Percentiles rank a stretch among this genome's conserved stretches.
These are phyloP conservation scores for Alethe diademata DNA, from an alignment of 2,113 vertebrate species.

Conservation along the genomic window DNA sequence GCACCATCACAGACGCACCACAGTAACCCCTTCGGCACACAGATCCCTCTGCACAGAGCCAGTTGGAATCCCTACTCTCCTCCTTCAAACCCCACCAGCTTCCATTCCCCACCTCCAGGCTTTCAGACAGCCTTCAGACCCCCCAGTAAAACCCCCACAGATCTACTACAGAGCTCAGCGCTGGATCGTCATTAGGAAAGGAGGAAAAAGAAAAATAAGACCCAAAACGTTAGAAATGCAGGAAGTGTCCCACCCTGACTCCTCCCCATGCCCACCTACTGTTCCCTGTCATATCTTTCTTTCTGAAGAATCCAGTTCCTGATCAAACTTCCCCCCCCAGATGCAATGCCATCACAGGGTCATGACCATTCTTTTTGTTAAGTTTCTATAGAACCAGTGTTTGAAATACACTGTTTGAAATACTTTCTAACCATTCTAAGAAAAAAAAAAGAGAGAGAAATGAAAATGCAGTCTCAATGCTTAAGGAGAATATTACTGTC, in stretches of 20 bases:
- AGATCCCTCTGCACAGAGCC: constrained; percentile 96
- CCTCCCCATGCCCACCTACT: constrained; percentile 67
- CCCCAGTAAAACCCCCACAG: constrained; percentile 94
- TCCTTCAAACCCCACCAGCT: constrained; percentile 88
- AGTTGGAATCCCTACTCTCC: constrained; percentile 93
- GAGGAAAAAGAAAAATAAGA: constrained; percentile 73
- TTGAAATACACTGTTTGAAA: constrained; percentile 73
- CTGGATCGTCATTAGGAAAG: constrained; percentile 96
- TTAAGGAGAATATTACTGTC: constrained; percentile 73
- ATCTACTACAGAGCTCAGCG: constrained; percentile 98
- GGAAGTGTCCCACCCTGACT: constrained; percentile 81
- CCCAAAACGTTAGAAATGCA: constrained; percentile 82
- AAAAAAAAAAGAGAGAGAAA: constrained; percentile 54
- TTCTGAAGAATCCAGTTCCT: constrained; percentile 83
- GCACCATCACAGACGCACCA: constrained; percentile 82
- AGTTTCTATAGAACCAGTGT: constrained; percentile 72
- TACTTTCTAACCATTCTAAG: constrained; percentile 68
- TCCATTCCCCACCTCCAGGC: constrained; percentile 96
- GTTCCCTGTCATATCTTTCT: constrained; percentile 78
- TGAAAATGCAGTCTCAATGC: constrained; percentile 70
- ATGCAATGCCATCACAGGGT: constrained; percentile 79
- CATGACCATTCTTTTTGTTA: constrained; percentile 65
- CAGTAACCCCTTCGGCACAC: constrained; percentile 88
- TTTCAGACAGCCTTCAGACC: constrained; percentile 99
- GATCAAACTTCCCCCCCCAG: constrained; percentile 70